Evolutionary conservation across 2,888 invertebrate species (phyloP), one percentile per base, ranked within the genome.

Genomic region (Stramonita haemastoma): DNA sequence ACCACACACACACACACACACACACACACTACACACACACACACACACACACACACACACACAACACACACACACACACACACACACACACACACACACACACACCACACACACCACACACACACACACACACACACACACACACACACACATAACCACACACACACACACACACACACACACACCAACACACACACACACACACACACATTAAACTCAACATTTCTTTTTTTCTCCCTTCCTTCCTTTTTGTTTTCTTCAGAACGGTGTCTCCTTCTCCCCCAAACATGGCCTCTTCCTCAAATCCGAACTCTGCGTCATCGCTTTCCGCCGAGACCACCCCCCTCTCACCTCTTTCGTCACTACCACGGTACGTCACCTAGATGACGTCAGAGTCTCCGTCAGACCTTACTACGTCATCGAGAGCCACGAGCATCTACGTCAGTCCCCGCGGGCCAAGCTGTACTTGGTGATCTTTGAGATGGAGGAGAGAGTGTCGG

Each of bases 381-480:
- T 94, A 57, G 93, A 94, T 32, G 94, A 93, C 36, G 91, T 93
- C 88, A 93, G 92, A 88, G 81, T 94, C 29, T 92, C 94, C 17
- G 90, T 91, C 22, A 93, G 92, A 70, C 94, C 94, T 17, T 93
- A 92, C 89, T 92, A 93, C 86, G 91, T 92, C 70, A 92, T 95
- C 26, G 93, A 93, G 87, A 91, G 92, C 0, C 90, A 91, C 56
- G 94, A 94, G 17, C 92, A 93, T 87, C 90, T 95, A 26, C 92
- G 93, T 57, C 92, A 92, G 81, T 91, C 93, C 77, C 95, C 95
- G 26, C 92, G 93, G 70, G 93, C 93, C 46, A 93, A 93, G 70
- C 91, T 94, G 79, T 95, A 93, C 89, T 91, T 94, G 70, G 92
- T 94, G 6, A 91, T 95, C 26, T 92, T 93, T 15, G 94, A 95